Conservation (phyloP, 2,113 vertebrate species). For the Chunga burmeisteri region DNA sequence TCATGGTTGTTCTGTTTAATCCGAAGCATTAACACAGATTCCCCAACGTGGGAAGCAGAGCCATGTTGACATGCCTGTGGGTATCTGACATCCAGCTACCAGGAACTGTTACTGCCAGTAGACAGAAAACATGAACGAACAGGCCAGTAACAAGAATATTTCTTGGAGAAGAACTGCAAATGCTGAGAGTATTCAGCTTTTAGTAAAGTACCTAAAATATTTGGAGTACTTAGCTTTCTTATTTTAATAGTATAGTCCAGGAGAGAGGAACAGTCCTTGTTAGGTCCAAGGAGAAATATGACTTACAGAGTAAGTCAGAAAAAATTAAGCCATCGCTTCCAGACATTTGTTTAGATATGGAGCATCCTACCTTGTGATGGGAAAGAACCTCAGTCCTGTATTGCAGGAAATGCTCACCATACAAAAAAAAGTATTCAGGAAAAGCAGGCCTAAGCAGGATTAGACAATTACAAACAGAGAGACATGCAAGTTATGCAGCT, state of each 20-base stretch:
- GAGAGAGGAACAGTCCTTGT: neutral
- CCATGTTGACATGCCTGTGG: fast-evolving
- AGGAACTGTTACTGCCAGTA: neutral
- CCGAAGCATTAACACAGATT: neutral
- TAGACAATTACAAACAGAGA: slow-evolving; percentile 46
- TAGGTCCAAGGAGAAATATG: neutral
- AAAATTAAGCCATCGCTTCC: neutral
- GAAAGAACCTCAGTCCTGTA: neutral
- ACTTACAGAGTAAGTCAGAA: neutral
- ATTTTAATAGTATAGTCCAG: neutral
- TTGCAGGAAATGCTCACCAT: neutral
- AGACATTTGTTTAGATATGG: neutral
- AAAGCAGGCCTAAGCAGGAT: slow-evolving; percentile 18
- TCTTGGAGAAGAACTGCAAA: neutral
- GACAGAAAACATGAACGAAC: neutral
- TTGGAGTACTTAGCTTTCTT: neutral
- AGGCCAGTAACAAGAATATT: neutral
- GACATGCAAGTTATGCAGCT: neutral
- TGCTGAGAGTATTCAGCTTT: neutral
- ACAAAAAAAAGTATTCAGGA: neutral
- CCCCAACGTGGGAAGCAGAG: neutral
- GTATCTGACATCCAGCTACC: neutral
- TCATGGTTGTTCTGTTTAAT: neutral
- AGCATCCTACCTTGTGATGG: neutral
- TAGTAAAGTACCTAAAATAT: neutral